Conservation (phyloP, 2,113 vertebrate species). For the Entomyzon cyanotis region DNA sequence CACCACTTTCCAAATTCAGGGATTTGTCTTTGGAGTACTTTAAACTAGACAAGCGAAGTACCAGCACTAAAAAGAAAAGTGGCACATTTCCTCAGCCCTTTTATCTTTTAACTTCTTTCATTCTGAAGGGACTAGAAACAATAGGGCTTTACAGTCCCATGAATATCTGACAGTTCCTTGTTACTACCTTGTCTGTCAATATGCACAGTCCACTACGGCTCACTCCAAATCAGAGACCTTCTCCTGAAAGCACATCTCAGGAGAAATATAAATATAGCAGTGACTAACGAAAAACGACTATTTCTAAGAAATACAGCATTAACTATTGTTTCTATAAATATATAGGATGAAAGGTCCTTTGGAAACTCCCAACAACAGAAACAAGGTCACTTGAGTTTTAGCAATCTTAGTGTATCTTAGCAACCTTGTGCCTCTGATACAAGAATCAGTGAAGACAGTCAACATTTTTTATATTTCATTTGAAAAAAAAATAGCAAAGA, state of each 20-base stretch:
- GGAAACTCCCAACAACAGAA: neutral
- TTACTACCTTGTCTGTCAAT: neutral
- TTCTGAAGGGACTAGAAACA: neutral
- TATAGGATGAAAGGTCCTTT: neutral
- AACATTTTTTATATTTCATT: neutral
- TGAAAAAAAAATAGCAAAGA: neutral
- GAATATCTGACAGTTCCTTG: neutral
- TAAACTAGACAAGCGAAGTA: neutral
- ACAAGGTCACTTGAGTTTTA: neutral
- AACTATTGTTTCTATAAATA: neutral
- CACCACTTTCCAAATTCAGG: neutral
- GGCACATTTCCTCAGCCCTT: neutral
- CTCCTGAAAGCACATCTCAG: neutral
- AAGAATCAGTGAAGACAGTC: neutral
- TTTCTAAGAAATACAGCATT: neutral
- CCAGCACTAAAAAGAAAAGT: neutral
- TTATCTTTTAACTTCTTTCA: neutral
- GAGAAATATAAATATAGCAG: fast-evolving
- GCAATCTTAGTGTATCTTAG: neutral
- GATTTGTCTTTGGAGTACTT: neutral
- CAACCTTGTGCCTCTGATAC: neutral
- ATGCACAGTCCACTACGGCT: neutral
- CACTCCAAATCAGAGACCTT: neutral
- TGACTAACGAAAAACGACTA: neutral
- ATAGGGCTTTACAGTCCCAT: fast-evolving